These are phyloP conservation scores for Iselma pallidipennis DNA, from an alignment of 2,888 invertebrate species.

Conservation along the genomic window DNA sequence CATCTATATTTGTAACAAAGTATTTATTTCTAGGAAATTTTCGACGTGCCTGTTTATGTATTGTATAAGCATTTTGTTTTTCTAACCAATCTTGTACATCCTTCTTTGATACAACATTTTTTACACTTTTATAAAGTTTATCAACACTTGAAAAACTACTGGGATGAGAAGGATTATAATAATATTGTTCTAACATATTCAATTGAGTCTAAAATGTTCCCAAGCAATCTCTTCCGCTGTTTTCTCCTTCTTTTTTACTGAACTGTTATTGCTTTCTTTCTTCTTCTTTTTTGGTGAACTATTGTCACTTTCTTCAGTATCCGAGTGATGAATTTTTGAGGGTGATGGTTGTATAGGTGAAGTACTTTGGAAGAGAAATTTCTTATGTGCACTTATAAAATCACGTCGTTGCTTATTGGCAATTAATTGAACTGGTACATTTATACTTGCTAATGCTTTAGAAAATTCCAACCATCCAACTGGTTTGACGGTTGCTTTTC, in stretches of 20 bases:
- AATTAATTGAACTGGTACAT: no score
- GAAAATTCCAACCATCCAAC: neutral
- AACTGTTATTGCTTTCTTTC: no score
- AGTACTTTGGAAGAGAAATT: no score
- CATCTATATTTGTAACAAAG: neutral
- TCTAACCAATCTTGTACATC: constrained; percentile 31
- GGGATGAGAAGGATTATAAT: constrained; percentile 19
- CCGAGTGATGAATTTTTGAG: no score
- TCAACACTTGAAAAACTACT: constrained; percentile 14
- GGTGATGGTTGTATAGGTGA: no score
- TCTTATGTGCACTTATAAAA: no score
- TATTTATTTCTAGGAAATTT: constrained; percentile 7
- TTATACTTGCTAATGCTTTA: no score
- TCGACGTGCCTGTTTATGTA: constrained; percentile 5
- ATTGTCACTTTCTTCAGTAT: no score
- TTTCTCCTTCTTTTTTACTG: no score
- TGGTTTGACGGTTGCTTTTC: neutral
- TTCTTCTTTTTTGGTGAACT: no score
- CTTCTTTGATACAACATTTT: constrained; percentile 41
- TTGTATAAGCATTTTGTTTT: constrained; percentile 23
- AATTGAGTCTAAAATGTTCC: neutral
- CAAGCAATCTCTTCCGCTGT: no score
- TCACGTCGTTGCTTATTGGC: no score
- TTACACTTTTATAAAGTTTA: constrained; percentile 24
- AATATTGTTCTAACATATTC: constrained; percentile 3